phyloP scores from a whole-genome alignment of 1,140 invertebrate genomes.

The Onthophagus taurus region DNA sequence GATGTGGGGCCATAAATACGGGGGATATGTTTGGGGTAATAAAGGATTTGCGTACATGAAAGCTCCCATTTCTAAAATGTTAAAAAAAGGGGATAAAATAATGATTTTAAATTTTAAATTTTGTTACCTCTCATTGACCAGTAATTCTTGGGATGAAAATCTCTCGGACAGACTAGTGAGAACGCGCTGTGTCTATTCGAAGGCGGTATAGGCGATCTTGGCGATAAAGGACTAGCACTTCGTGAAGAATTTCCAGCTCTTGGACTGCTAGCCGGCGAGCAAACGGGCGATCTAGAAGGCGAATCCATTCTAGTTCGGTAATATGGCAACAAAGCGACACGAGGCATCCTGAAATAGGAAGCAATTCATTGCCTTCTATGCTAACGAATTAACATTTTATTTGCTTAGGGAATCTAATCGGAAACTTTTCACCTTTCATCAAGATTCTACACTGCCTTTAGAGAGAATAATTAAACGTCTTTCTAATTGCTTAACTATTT shows the following conservation, averaged over 20 bases:
- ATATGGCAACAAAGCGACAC: conserved; percentile 26
- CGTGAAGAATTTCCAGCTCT: conserved; percentile 27
- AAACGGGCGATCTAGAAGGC: conserved; percentile 25
- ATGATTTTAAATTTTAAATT: background rate
- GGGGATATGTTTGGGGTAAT: conserved; percentile 33
- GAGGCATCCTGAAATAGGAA: conserved; percentile 35
- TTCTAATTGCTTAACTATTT: too few species aligned
- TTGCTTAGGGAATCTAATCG: too few species aligned
- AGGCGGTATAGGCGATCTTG: conserved; percentile 21
- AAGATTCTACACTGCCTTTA: too few species aligned
- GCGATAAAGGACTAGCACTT: conserved; percentile 34
- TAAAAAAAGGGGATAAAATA: background rate
- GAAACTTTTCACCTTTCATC: too few species aligned
- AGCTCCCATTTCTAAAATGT: conserved; percentile 33
- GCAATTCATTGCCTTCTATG: too few species aligned
- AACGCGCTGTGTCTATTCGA: conserved; percentile 34
- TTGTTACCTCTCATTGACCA: conserved; percentile 27
- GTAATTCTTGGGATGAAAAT: conserved; percentile 32
- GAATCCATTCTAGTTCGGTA: conserved; percentile 20
- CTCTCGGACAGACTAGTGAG: conserved; percentile 35
- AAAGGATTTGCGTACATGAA: conserved; percentile 37
- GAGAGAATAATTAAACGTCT: too few species aligned
- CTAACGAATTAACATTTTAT: too few species aligned
- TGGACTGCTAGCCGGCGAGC: conserved; percentile 28
- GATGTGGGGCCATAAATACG: conserved; percentile 39